Percentiles rank a stretch among this genome's conserved stretches.
These are phyloP conservation scores for Calliphora vomitoria DNA, from an alignment of 2,888 invertebrate species.

Conservation along the genomic window DNA sequence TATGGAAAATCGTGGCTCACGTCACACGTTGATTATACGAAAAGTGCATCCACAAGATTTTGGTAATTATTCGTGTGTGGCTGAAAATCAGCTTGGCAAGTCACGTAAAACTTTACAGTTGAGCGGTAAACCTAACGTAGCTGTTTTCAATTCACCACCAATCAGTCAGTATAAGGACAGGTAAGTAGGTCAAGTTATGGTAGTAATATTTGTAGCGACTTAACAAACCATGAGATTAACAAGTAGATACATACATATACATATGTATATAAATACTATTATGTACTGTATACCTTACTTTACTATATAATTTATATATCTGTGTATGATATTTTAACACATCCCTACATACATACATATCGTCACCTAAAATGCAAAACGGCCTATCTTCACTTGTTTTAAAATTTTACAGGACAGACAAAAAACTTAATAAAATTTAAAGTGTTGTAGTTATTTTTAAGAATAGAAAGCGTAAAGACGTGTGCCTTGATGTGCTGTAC, in stretches of 20 bases:
- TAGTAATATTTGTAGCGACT: constrained; percentile 37
- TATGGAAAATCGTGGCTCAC: constrained; percentile 88
- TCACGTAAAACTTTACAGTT: constrained; percentile 88
- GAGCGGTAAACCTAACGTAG: constrained; percentile 88
- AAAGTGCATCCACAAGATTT: constrained; percentile 89
- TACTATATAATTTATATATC: too few species aligned
- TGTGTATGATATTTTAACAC: not conserved
- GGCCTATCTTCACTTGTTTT: too few species aligned
- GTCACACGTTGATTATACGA: constrained; percentile 88
- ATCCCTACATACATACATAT: not conserved
- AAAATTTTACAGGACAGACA: too few species aligned
- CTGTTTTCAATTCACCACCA: constrained; percentile 87
- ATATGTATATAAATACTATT: not conserved
- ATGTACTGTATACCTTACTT: too few species aligned
- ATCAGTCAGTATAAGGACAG: constrained; percentile 86
- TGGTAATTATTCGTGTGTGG: constrained; percentile 89
- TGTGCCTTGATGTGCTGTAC: too few species aligned
- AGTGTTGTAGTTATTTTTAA: too few species aligned
- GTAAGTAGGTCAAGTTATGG: constrained; percentile 78
- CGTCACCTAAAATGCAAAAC: too few species aligned
- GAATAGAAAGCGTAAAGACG: too few species aligned
- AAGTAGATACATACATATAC: not conserved
- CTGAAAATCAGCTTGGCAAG: constrained; percentile 89
- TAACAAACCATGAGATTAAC: constrained; percentile 50
- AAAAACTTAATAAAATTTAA: too few species aligned